These are phyloP conservation scores for Mesocricetus auratus DNA, from an alignment of 2,113 vertebrate genomes.

Conservation along the genomic window DNA sequence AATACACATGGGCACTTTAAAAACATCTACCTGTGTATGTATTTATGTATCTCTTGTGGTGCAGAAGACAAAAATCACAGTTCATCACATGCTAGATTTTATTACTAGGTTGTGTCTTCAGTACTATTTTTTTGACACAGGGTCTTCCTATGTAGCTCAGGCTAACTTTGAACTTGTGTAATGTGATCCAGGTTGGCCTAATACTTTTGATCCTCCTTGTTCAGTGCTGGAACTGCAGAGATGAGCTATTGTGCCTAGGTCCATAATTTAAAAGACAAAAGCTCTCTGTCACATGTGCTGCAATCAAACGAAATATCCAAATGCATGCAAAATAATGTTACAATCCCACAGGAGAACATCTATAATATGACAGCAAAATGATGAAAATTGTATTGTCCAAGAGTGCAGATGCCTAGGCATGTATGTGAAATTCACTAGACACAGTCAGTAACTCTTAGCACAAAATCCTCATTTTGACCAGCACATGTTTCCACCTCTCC, in stretches of 20 bases:
- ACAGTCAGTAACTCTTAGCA: not conserved
- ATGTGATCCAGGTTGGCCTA: not conserved
- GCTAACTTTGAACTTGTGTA: not conserved
- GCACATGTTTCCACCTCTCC: not conserved
- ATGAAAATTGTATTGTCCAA: slow-evolving; percentile 14
- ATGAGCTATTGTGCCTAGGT: too few relatives aligned
- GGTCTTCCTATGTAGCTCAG: not conserved
- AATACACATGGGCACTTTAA: not conserved
- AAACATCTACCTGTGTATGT: not conserved
- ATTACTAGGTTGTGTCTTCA: not conserved
- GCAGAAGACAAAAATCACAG: not conserved
- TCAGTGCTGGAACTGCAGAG: too few relatives aligned
- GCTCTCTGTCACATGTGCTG: too few relatives aligned
- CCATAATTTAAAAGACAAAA: too few relatives aligned
- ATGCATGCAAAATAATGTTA: slow-evolving; percentile 30
- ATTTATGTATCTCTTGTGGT: not conserved
- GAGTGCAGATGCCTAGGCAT: not conserved
- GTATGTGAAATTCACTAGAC: slow-evolving; percentile 39
- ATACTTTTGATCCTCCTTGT: too few relatives aligned
- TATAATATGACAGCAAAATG: slow-evolving; percentile 2
- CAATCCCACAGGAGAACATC: not conserved
- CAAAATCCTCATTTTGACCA: slow-evolving; percentile 36
- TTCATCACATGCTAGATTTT: not conserved
- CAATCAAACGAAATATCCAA: not conserved
- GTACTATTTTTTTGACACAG: not conserved